Percentiles rank a stretch among this genome's conserved stretches.
Conservation (phyloP, 2,113 vertebrate genomes). For the Potamarius usumacintae region DNA sequence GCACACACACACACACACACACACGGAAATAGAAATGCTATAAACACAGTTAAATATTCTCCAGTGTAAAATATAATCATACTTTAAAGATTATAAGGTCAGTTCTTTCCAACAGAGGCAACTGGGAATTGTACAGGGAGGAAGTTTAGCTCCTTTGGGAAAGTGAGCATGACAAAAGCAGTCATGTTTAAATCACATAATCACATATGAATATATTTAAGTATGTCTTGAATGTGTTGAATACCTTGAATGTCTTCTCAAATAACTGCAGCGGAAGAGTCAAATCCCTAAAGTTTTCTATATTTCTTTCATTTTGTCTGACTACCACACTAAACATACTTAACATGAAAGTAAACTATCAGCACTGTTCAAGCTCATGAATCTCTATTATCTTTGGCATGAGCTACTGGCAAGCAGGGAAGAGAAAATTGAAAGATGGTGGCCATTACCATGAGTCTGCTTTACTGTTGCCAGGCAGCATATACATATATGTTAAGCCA, state of each 20-base stretch:
- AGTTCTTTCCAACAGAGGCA: conserved; percentile 27
- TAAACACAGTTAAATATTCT: conserved; percentile 13
- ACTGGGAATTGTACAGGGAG: not conserved
- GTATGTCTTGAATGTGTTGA: not conserved
- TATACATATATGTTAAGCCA: conserved; percentile 37
- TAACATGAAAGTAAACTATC: not conserved
- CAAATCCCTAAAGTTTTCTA: not conserved
- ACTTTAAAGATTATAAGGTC: conserved; percentile 7
- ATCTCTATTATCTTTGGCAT: not conserved
- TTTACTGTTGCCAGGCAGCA: conserved; percentile 37
- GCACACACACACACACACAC: conserved; percentile 20
- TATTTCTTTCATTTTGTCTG: not conserved
- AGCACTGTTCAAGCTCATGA: not conserved
- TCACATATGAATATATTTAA: not conserved
- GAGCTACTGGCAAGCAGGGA: not conserved
- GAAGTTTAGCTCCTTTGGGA: conserved; percentile 17
- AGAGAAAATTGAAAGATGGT: conserved; percentile 8
- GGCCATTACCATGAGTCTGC: not conserved
- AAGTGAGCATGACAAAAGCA: not conserved
- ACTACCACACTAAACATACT: not conserved
- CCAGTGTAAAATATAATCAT: not conserved
- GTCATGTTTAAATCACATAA: conserved; percentile 25
- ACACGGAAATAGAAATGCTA: not conserved
- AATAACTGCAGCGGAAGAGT: not conserved
- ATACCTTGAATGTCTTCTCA: not conserved